These are phyloP conservation scores for Parazoanthus darwini DNA, from an alignment of 92 coral and sea anemone species.

Conservation along the genomic window DNA sequence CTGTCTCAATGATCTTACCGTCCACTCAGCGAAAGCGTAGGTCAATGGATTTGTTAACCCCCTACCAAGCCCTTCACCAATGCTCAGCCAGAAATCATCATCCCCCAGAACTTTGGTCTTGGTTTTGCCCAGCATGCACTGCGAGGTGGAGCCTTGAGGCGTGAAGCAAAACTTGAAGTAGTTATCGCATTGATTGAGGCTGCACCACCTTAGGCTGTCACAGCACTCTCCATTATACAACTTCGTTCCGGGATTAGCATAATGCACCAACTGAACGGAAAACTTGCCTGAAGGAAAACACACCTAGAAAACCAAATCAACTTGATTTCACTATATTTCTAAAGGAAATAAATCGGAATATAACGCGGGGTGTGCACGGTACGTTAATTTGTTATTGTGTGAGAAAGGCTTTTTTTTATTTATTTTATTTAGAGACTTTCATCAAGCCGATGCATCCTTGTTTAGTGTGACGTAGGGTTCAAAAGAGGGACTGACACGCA, in stretches of 20 bases:
- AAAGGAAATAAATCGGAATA: too few species aligned
- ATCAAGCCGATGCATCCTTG: too few species aligned
- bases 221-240: constrained; percentile 85
- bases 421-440: too few species aligned
- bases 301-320: not conserved
- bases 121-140: constrained; percentile 71
- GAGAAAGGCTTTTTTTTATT: too few species aligned
- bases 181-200: constrained; percentile 68
- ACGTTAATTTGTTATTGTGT: too few species aligned
- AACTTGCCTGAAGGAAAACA: constrained; percentile 71
- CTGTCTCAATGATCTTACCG: constrained; percentile 49
- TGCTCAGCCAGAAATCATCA: constrained; percentile 64
- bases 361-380: too few species aligned
- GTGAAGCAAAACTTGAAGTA: constrained; percentile 85
- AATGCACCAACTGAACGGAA: constrained; percentile 63
- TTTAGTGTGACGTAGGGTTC: too few species aligned
- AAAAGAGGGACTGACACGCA: too few species aligned
- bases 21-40: constrained; percentile 78
- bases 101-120: constrained; percentile 72
- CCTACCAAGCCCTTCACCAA: constrained; percentile 69
- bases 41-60: constrained; percentile 72
- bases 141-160: constrained; percentile 53
- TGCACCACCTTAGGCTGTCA: constrained; percentile 63
- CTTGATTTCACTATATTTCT: too few species aligned
- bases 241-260: constrained; percentile 51